Conservation (phyloP, 2,113 vertebrate species). For the Scopus umbretta region DNA sequence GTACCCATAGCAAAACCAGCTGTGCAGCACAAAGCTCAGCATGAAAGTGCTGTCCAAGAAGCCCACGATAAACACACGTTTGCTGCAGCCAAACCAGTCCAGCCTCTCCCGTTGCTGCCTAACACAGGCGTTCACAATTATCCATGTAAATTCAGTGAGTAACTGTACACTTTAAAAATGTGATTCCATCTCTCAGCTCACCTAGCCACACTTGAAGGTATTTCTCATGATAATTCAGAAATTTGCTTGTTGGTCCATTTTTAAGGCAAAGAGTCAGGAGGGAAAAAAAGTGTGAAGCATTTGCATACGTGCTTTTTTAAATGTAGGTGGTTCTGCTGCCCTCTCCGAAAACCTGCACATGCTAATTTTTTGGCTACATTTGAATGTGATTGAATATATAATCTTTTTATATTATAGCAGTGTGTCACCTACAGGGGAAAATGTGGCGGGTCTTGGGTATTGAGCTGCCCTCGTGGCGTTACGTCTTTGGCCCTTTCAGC, state of each 20-base stretch:
- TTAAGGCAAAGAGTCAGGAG: neutral
- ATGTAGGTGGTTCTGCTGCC: neutral
- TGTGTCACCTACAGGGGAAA: neutral
- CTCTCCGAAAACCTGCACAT: neutral
- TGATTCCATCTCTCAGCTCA: neutral
- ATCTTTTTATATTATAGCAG: too few species aligned
- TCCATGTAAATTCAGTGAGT: neutral
- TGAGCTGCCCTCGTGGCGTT: neutral
- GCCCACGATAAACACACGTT: fast-evolving
- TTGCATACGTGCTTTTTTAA: neutral
- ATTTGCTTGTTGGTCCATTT: neutral
- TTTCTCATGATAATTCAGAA: neutral
- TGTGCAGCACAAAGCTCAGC: neutral
- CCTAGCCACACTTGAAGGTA: neutral
- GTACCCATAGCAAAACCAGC: neutral
- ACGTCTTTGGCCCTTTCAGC: neutral
- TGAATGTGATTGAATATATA: neutral
- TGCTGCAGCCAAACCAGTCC: neutral
- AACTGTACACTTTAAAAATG: neutral
- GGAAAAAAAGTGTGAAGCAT: neutral
- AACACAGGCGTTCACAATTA: neutral
- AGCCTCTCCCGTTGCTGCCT: neutral
- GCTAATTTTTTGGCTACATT: neutral
- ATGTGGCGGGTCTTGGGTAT: fast-evolving
- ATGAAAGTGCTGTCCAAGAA: neutral